Evolutionary conservation across 2,888 invertebrate species (phyloP), one percentile per base, ranked within the genome.

Genomic region (Philaethria dido): DNA sequence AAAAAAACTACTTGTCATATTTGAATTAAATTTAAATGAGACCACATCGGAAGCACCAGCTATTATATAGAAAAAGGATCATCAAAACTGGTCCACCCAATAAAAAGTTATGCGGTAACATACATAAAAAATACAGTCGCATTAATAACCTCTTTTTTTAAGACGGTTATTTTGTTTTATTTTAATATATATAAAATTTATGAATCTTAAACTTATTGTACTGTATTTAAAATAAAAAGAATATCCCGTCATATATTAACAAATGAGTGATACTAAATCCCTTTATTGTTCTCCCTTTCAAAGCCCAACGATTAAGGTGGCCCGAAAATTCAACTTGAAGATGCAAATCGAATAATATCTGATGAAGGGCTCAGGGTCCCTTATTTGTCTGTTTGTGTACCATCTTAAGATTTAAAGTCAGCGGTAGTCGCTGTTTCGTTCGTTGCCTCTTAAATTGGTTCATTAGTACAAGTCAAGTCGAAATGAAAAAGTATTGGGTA

Each of bases 371-470:
- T 66, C 66, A 75, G 76, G 57, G 75, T 73, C 64, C 69, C 72
- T 81, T 78, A 75, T 81, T 79, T 78, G 62, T 70, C 82, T 80
- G 73, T 79, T 81, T 77, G 75, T 72, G 74, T 71, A 70, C 72
- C 75, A 73, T 71, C 71, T 72, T 62, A 60, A 77, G 78, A 81
- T 81, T 82, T 79, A 78, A 80, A 78, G 75, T 74, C 69, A 47
- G 47, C 29, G 62, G 25, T 61, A 16, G 59, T 44, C 77, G 79
- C 29, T 33, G 44, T 50, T 78, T 76, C 76, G 75, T 78, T 78
- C 74, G 78, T 77, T 74, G 74, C 71, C 71, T 81, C 75, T 75
- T 75, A 78, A 84, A 84, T 83, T 82, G 81, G 79, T 80, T 83
- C 75, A 78, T 82, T 85, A 81, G 70, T 73, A 75, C 29, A 55